Evolutionary conservation across 2,797 vertebrate species (phyloP).

Genomic region (Leucoraja ocellata): DNA sequence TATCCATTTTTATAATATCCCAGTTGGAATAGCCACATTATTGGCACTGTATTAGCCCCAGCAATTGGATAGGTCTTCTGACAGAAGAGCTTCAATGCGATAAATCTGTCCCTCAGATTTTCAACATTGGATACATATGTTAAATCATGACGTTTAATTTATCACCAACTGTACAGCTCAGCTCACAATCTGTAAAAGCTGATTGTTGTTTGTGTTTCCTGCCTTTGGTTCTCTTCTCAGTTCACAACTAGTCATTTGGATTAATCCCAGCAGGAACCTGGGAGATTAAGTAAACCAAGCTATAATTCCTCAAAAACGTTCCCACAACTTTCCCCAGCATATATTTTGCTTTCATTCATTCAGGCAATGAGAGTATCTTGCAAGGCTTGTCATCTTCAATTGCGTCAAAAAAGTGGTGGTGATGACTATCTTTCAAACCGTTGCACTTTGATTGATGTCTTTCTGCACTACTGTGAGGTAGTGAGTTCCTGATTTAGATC

Average conservation of each 20-base stretch:
- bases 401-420: background rate
- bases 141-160: background rate
- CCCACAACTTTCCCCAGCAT: background rate
- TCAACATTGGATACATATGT: background rate
- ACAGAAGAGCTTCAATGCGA: background rate
- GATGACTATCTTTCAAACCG: background rate
- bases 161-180: background rate
- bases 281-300: background rate
- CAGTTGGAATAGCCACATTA: constrained; percentile 17
- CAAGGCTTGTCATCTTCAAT: background rate
- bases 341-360: background rate
- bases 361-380: no score
- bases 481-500: background rate
- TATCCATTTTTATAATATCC: background rate
- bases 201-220: background rate
- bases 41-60: background rate
- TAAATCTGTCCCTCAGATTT: background rate
- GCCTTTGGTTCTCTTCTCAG: background rate
- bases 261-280: background rate
- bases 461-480: background rate
- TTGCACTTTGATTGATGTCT: background rate
- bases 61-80: background rate
- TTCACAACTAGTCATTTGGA: constrained; percentile 12
- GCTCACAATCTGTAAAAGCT: background rate
- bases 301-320: background rate